Percentiles rank a stretch among this genome's conserved stretches.
Evolutionary conservation across 2,113 vertebrate genomes (phyloP).

Genomic region (Engraulis encrasicolus): DNA sequence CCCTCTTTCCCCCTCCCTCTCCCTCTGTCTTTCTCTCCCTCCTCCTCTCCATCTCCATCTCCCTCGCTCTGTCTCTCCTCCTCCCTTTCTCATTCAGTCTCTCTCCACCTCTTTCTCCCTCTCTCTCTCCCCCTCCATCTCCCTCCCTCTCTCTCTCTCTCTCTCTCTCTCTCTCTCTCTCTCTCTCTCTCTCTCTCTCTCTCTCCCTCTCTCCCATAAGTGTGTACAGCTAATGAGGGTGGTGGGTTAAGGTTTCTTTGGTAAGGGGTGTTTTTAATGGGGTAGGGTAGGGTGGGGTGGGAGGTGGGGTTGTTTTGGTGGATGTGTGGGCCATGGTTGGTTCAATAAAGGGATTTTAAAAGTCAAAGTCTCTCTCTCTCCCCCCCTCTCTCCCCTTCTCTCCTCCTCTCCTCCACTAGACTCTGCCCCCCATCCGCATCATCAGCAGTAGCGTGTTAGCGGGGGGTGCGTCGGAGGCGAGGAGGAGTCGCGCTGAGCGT

Average conservation of each 20-base stretch:
- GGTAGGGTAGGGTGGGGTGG: too few relatives aligned
- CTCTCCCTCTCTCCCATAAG: not conserved
- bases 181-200: not conserved
- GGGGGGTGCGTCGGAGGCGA: slow-evolving; percentile 28
- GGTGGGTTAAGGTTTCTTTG: too few relatives aligned
- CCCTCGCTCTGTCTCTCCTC: not conserved
- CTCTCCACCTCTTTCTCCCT: not conserved
- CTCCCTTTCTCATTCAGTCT: not conserved
- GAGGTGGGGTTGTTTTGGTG: too few relatives aligned
- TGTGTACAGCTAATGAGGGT: too few relatives aligned
- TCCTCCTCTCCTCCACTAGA: slow-evolving; percentile 65
- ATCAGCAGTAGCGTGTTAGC: slow-evolving; percentile 11
- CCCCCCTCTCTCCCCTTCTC: not conserved
- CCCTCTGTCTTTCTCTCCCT: not conserved
- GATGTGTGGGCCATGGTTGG: too few relatives aligned
- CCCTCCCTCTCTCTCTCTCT: not conserved
- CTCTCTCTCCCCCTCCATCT: not conserved
- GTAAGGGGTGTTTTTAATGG: too few relatives aligned
- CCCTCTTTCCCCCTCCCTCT: not conserved
- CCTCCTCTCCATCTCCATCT: not conserved
- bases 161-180: not conserved
- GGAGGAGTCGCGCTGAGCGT: slow-evolving; percentile 56
- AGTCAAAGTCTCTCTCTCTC: not conserved
- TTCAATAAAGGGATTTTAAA: too few relatives aligned
- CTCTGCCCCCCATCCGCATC: slow-evolving; percentile 77